Evolutionary conservation across 2,797 vertebrate genomes (phyloP).

Genomic region (Manis javanica): DNA sequence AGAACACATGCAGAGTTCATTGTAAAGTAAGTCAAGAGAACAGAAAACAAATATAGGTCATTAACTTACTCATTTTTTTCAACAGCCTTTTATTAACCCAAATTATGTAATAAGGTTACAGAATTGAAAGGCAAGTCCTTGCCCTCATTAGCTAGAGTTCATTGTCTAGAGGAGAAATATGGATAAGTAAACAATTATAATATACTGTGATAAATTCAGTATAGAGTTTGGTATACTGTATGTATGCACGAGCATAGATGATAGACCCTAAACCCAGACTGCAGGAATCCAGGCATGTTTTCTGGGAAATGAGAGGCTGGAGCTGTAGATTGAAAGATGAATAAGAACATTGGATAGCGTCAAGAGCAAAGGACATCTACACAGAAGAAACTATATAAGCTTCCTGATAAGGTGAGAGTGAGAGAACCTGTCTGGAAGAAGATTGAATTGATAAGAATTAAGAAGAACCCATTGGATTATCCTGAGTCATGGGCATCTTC

Average conservation of each 20-base stretch:
- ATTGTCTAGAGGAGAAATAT: neutral
- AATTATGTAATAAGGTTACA: conserved; percentile 17
- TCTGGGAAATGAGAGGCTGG: neutral
- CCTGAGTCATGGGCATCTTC: neutral
- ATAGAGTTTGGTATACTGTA: neutral
- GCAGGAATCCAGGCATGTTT: neutral
- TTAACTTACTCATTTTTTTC: conserved; percentile 4
- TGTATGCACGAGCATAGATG: neutral
- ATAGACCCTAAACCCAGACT: neutral
- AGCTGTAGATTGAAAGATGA: neutral
- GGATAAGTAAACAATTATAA: neutral
- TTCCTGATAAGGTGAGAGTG: neutral
- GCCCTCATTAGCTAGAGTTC: neutral
- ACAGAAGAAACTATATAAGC: neutral
- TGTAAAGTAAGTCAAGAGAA: conserved; percentile 6
- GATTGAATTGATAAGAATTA: neutral
- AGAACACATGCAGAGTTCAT: neutral
- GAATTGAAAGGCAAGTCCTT: neutral
- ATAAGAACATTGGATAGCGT: neutral
- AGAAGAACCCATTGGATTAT: neutral
- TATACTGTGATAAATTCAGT: neutral
- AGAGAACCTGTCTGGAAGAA: neutral
- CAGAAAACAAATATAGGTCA: neutral
- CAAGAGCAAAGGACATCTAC: neutral
- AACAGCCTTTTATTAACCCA: neutral